Evolutionary conservation across 2,113 vertebrate species (phyloP).

Genomic region (Procapra przewalskii): DNA sequence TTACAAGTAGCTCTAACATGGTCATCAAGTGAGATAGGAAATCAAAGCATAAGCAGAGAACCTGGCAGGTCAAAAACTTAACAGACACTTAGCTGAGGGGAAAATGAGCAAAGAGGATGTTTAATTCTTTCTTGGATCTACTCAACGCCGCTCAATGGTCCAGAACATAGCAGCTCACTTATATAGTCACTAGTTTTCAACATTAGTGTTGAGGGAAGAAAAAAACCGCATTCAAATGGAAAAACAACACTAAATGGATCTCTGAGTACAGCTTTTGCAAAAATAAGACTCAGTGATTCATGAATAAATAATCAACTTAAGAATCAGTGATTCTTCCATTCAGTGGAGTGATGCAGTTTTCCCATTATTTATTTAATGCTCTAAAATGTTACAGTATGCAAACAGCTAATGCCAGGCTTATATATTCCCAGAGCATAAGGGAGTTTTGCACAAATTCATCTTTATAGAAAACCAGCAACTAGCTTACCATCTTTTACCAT

Average conservation of each 20-base stretch:
- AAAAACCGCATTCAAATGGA: not conserved
- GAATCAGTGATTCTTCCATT: not conserved
- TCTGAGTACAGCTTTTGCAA: not conserved
- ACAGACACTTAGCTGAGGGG: not conserved
- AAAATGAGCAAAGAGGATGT: not conserved
- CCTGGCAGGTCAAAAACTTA: not conserved
- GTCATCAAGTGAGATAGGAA: not conserved
- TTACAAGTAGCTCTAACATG: not conserved
- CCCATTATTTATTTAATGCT: not conserved
- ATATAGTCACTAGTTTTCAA: not conserved
- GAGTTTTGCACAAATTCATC: conserved; percentile 20
- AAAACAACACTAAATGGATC: not conserved
- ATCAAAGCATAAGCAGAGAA: not conserved
- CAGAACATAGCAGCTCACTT: not conserved
- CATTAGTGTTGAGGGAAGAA: not conserved
- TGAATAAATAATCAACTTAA: not conserved
- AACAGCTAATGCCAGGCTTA: not conserved
- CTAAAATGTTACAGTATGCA: not conserved
- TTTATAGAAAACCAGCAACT: not conserved
- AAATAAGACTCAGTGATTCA: not conserved
- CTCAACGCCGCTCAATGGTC: not conserved
- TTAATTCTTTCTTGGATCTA: not conserved
- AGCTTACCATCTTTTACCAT: not conserved
- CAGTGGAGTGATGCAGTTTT: not conserved
- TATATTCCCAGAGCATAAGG: not conserved